Evolutionary conservation across 2,888 invertebrate species (phyloP), one percentile per base, ranked within the genome.

Genomic region (Brachynemurus nebulosus): DNA sequence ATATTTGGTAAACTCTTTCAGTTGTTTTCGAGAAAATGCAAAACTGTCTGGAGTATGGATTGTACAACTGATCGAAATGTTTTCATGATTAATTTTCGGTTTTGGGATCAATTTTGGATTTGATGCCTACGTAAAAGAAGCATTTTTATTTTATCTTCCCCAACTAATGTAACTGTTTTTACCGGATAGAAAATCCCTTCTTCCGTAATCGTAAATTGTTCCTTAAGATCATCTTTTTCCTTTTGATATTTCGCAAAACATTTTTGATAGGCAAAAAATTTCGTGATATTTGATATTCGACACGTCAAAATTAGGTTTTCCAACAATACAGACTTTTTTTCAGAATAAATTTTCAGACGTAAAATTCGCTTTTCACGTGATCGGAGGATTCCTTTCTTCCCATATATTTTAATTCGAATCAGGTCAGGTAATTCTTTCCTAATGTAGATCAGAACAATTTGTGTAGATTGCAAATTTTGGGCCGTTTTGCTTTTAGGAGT

Each of bases 171-270:
- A 9, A 9, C 27, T 4, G n/a, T 30, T 52, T 48, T 54, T 55
- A 66, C 66, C 40, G 61, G 57, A 46, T 55, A 48, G 14, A 44
- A 45, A n/a, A 51, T 53, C 44, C 62, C 63, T 45, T 58, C 57
- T 48, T 66, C 65, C 2, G 61, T 66, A 17, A 67, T 62, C 6
- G 52, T 57, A 51, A 67, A 67, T 42, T 64, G 57, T 19, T 56
- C 56, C 25, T 59, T 49, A 36, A 61, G 48, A 52, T 59, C 52
- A 43, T 58, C 45, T 19, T 53, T 47, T 11, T 54, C 47, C 25
- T 47, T 45, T 25, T 56, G 45, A 41, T 58, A 51, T 21, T 55
- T 47, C 3, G 54, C 46, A n/a, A 58, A 20, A n/a, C 59, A 58
- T 48, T 59, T 59, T 48, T 59, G 54, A 47, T 64, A 59, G n/a